These are phyloP conservation scores for Etia nguti DNA, from an alignment of 2,113 vertebrate species.

Conservation along the genomic window DNA sequence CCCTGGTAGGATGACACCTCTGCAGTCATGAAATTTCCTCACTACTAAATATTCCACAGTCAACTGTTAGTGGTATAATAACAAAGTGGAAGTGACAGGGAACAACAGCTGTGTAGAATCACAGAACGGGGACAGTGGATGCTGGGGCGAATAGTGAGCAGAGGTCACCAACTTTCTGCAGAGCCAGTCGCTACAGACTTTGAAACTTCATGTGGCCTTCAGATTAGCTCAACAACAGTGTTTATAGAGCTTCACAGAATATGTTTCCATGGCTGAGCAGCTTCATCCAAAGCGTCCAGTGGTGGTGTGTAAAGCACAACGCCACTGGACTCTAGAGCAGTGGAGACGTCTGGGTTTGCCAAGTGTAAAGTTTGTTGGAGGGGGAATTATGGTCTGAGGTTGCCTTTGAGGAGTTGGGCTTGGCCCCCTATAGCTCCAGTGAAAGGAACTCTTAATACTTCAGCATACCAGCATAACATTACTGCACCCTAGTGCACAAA, in stretches of 20 bases:
- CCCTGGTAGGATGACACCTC: neutral
- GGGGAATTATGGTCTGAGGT: neutral
- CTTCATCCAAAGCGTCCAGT: too few relatives aligned
- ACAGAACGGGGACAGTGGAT: neutral
- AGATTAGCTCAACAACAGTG: neutral
- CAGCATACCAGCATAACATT: neutral
- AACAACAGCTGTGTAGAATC: neutral
- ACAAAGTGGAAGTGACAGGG: neutral
- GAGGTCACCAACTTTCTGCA: neutral
- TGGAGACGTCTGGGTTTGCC: neutral
- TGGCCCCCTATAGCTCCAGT: neutral
- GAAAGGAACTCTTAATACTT: neutral
- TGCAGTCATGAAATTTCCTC: neutral
- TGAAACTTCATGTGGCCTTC: neutral
- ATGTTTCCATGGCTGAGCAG: neutral
- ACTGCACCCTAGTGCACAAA: neutral
- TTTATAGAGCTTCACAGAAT: neutral
- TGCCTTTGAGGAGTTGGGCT: neutral
- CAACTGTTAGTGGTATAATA: neutral
- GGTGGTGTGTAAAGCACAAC: neutral
- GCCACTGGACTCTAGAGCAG: neutral
- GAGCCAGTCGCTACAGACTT: neutral
- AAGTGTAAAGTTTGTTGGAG: neutral
- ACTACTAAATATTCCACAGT: neutral
- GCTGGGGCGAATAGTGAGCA: neutral